Conservation (phyloP, 2,888 invertebrate species). For the Leptopilina myrica region DNA sequence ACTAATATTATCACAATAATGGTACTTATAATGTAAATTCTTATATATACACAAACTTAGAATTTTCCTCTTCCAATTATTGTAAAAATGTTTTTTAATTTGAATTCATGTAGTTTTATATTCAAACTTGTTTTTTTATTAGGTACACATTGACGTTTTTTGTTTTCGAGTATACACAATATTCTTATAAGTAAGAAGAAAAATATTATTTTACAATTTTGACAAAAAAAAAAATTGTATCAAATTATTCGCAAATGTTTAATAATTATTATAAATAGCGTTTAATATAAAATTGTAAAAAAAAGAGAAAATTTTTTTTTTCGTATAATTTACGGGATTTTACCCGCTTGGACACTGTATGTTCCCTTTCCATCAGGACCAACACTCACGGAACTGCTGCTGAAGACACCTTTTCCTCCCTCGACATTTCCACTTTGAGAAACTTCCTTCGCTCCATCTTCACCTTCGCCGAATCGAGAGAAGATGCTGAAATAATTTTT, state of each 20-base stretch:
- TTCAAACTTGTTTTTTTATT: too few species aligned
- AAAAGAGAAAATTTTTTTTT: too few species aligned
- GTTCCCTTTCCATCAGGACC: conserved; percentile 77
- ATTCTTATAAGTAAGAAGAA: too few species aligned
- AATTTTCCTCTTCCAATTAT: neutral
- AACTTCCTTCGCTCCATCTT: conserved; percentile 68
- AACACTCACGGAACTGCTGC: conserved; percentile 76
- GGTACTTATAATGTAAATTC: conserved; percentile 17
- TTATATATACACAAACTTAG: neutral
- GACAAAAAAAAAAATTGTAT: too few species aligned
- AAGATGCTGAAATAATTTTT: conserved; percentile 60
- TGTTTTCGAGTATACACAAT: too few species aligned
- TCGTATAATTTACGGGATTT: conserved; percentile 58
- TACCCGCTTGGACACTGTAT: conserved; percentile 78
- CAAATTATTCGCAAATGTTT: too few species aligned
- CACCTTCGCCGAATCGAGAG: conserved; percentile 75
- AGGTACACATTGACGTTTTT: too few species aligned
- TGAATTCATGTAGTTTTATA: too few species aligned
- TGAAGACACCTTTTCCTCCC: conserved; percentile 77
- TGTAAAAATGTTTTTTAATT: neutral
- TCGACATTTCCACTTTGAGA: conserved; percentile 74
- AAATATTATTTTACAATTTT: too few species aligned
- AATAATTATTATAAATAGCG: too few species aligned
- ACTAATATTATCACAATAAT: conserved; percentile 27
- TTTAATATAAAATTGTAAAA: too few species aligned